Evolutionary conservation across 1,140 invertebrate species (phyloP), one percentile per base, ranked within the genome.

Genomic region (Heliconius hewitsoni): DNA sequence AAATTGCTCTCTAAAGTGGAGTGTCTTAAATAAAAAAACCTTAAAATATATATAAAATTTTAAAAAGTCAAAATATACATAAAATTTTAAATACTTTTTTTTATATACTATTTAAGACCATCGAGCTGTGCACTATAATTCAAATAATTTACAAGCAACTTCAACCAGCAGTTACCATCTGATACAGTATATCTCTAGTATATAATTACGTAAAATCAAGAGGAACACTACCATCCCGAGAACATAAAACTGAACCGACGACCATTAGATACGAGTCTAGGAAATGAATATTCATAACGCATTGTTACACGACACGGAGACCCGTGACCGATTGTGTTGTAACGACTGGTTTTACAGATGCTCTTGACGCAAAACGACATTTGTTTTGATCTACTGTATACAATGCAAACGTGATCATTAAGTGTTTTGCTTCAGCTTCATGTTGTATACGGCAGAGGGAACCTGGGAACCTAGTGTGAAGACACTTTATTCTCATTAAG

Each of bases 231-330:
- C 11, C 60, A 16, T 66, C 60, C 60, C 27, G 0, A 30, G 23
- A 57, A 16, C 60, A 30, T 66, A 16, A 23, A 66, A 30, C 27
- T 16, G 60, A 66, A 30, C 60, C 60, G 60, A 66, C 60, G 3
- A 66, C 5, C 60, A 66, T 66, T 66, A 1, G 23, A 72, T 39
- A 72, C 30, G 34, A 34, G 79, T 75, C 81, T 19, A 52, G 6
- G 18, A 16, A 76, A 74, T 86, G 77, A 83, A 84, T 86, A 84
- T 86, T 86, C 85, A 86, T 86, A 60, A 70, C 39, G 30, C 79
- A 84, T 86, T 86, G 83, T 86, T 73, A 52, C 70, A 71, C 73
- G 74, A 82, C 60, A 81, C 70, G 71, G 50, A 46, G 74, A 55
- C 73, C 74, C 78, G 81, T 83, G 83, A 80, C 82, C 37, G 66